phyloP scores from a whole-genome alignment of 2,797 vertebrate genomes.

The Novumbra hubbsi region DNA sequence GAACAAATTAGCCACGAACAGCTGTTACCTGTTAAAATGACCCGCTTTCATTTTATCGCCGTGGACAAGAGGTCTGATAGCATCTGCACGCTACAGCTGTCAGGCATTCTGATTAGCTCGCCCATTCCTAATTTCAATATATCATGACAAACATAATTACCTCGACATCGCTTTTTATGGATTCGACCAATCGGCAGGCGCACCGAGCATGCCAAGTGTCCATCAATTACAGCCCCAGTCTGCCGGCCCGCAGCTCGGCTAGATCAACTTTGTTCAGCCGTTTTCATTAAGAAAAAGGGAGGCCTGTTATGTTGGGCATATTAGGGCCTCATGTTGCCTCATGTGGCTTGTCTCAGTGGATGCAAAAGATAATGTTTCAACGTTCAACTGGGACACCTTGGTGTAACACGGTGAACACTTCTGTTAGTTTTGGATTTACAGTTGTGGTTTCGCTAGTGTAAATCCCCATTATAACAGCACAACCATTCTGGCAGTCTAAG shows the following conservation, averaged over 20 bases:
- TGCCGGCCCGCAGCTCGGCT: constrained; percentile 43
- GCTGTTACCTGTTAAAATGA: constrained; percentile 82
- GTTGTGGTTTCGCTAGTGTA: not conserved
- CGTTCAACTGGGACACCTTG: not conserved
- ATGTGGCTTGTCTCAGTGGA: not conserved
- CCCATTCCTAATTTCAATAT: constrained; percentile 67
- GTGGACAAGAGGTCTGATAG: constrained; percentile 76
- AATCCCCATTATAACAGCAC: too few relatives aligned
- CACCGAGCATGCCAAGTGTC: constrained; percentile 64
- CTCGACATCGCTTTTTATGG: constrained; percentile 77
- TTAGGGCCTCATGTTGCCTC: constrained; percentile 10
- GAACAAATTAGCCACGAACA: constrained; percentile 77
- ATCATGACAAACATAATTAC: constrained; percentile 81
- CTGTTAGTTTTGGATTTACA: not conserved
- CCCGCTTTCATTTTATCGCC: constrained; percentile 74
- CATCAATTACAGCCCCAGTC: constrained; percentile 63
- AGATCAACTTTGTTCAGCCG: constrained; percentile 37
- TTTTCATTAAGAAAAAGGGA: constrained; percentile 38
- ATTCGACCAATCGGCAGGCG: constrained; percentile 69
- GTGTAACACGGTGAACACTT: not conserved
- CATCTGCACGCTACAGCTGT: constrained; percentile 78
- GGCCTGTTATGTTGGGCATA: constrained; percentile 1
- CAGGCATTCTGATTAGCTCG: constrained; percentile 70
- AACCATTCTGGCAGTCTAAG: too few relatives aligned
- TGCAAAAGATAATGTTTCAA: not conserved